A percentile compares a stretch with the other conserved stretches of the same genome.
These are phyloP conservation scores for Phyllostomus discolor DNA, from an alignment of 2,113 vertebrate genomes.

Conservation along the genomic window DNA sequence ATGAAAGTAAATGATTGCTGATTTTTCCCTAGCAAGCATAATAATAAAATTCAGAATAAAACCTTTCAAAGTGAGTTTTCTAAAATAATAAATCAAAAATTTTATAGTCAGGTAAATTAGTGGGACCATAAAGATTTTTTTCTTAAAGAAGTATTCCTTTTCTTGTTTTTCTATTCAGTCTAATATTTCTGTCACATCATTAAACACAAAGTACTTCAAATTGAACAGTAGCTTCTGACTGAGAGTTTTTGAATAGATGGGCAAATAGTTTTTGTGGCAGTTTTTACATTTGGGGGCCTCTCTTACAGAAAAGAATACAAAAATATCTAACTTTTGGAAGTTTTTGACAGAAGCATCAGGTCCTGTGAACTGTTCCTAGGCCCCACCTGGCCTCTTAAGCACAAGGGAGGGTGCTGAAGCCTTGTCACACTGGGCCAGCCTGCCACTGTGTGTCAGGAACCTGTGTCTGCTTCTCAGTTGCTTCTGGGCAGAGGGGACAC, in stretches of 20 bases:
- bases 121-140: not conserved
- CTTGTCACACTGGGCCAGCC: not conserved
- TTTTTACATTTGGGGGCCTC: not conserved
- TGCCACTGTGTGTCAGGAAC: not conserved
- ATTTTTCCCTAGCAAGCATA: not conserved
- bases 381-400: not conserved
- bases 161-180: not conserved
- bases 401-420: not conserved
- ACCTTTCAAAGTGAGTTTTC: not conserved
- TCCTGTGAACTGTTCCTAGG: not conserved
- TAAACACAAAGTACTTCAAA: not conserved
- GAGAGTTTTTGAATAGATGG: not conserved
- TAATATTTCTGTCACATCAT: not conserved
- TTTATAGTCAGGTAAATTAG: not conserved
- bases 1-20: not conserved
- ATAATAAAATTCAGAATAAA: not conserved
- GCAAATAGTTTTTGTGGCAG: not conserved
- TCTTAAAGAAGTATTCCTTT: not conserved
- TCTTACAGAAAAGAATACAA: not conserved
- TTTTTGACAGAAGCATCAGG: not conserved
- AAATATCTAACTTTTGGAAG: not conserved
- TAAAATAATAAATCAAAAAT: not conserved
- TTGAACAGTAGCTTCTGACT: slow-evolving; percentile 11
- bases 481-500: not conserved
- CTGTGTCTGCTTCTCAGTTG: not conserved